phyloP scores from a whole-genome alignment of 1,140 invertebrate genomes.

The Philotrypesis tridentata region DNA sequence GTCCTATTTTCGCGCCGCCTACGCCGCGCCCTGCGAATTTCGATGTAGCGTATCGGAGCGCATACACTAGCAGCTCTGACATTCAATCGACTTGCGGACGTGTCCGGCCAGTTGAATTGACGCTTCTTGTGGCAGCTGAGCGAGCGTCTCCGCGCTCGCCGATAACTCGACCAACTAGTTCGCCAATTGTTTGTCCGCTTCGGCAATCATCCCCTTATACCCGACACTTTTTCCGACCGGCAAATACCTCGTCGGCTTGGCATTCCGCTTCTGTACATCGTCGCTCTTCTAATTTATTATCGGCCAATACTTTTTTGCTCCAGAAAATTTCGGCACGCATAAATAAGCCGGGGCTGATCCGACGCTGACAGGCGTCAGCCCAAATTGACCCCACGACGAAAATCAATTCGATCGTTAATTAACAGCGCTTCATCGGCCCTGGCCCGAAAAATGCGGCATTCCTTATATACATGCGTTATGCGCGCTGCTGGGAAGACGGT shows the following conservation, averaged over 20 bases:
- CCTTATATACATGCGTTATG: slow-evolving; percentile 19
- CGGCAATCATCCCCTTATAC: no score
- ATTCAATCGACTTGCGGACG: no score
- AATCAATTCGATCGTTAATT: slow-evolving; percentile 43
- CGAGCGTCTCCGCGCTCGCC: neutral
- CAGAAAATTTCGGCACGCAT: slow-evolving; percentile 14
- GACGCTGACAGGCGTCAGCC: neutral
- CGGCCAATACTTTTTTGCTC: neutral
- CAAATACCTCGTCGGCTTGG: neutral
- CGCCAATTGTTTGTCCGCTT: neutral
- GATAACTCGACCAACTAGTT: neutral
- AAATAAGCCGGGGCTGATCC: neutral
- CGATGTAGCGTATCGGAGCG: no score
- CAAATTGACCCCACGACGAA: neutral
- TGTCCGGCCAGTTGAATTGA: no score
- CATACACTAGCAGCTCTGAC: no score
- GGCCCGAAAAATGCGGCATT: slow-evolving; percentile 36
- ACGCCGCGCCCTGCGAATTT: no score
- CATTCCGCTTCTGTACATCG: slow-evolving; percentile 2
- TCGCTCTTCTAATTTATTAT: slow-evolving; percentile 39
- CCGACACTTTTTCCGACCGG: neutral
- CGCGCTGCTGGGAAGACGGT: no score
- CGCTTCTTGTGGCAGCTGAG: no score
- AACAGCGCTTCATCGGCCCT: neutral
- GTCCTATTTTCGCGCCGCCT: neutral